phyloP scores from a whole-genome alignment of 2,888 invertebrate species.

The Limenitis camilla region DNA sequence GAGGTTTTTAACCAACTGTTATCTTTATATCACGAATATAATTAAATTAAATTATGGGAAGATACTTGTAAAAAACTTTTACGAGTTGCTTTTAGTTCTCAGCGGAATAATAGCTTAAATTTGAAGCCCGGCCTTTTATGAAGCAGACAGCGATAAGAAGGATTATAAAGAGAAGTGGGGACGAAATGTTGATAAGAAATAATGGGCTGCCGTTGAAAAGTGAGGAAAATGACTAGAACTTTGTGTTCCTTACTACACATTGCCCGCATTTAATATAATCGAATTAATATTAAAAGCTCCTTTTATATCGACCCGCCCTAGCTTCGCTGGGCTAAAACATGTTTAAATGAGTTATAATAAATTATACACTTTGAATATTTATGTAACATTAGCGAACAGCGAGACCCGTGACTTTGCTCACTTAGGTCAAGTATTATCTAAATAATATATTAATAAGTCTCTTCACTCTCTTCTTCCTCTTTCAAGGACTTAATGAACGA shows the following conservation, averaged over 20 bases:
- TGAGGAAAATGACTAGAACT: constrained; percentile 39
- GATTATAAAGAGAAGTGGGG: constrained; percentile 58
- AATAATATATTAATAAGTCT: too few relatives aligned
- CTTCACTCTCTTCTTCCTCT: too few relatives aligned
- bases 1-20: not conserved
- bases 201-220: constrained; percentile 53
- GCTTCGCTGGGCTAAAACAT: too few relatives aligned
- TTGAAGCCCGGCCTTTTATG: constrained; percentile 57
- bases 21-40: not conserved
- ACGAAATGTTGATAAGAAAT: constrained; percentile 60
- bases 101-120: constrained; percentile 55
- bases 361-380: too few relatives aligned
- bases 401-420: too few relatives aligned
- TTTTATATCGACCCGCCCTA: too few relatives aligned
- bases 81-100: constrained; percentile 46
- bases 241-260: constrained; percentile 28
- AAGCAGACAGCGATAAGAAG: constrained; percentile 59
- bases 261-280: not conserved
- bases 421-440: too few relatives aligned
- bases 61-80: constrained; percentile 40
- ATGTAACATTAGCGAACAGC: not conserved
- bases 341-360: too few relatives aligned
- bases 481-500: too few relatives aligned
- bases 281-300: too few relatives aligned
- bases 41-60: constrained; percentile 20